phyloP scores from a whole-genome alignment of 2,797 vertebrate species.

The Falco naumanni region DNA sequence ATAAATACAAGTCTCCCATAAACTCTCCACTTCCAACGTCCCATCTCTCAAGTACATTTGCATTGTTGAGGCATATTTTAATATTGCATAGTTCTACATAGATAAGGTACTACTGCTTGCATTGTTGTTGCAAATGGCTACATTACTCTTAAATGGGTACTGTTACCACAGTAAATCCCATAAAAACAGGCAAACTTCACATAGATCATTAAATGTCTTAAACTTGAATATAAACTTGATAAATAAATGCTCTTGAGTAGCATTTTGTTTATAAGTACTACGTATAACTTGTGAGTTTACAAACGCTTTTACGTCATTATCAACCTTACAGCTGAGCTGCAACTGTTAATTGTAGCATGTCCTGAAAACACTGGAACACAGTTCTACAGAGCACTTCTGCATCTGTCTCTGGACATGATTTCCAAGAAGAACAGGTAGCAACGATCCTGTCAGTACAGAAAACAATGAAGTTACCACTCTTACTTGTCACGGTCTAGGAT shows the following conservation, averaged over 20 bases:
- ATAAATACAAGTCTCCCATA: neutral
- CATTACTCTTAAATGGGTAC: constrained; percentile 13
- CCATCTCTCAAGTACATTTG: constrained; percentile 26
- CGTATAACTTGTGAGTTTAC: neutral
- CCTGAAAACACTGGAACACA: constrained; percentile 80
- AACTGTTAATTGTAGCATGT: constrained; percentile 85
- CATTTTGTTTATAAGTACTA: neutral
- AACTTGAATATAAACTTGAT: neutral
- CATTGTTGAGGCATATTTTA: constrained; percentile 76
- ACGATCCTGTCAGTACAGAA: constrained; percentile 80
- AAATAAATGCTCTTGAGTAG: neutral
- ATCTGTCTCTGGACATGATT: constrained; percentile 87
- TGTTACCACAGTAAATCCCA: constrained; percentile 10
- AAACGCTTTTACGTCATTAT: neutral
- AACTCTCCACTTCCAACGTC: neutral
- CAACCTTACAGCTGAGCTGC: constrained; percentile 82
- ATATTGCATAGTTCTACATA: constrained; percentile 84
- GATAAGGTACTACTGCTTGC: constrained; percentile 68
- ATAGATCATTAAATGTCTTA: neutral
- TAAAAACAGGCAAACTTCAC: neutral
- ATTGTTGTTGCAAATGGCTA: constrained; percentile 71
- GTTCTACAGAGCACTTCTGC: constrained; percentile 82
- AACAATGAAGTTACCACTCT: neutral
- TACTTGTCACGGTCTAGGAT: neutral
- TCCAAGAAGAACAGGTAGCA: constrained; percentile 85